phyloP scores from a whole-genome alignment of 2,113 vertebrate species.

The Ophthalmolycus amberensis region DNA sequence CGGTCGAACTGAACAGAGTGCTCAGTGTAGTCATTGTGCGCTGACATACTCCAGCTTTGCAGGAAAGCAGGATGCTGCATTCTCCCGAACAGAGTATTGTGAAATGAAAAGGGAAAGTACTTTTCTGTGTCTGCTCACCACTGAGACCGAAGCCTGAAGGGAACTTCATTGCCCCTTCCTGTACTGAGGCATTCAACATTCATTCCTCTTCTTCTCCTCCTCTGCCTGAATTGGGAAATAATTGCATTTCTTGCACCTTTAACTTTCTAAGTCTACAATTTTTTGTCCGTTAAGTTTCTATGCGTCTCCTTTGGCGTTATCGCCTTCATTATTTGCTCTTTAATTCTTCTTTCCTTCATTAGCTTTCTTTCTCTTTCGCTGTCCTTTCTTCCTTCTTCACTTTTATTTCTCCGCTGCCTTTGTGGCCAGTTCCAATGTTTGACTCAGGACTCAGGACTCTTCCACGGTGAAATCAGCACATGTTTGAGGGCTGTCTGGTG shows the following conservation, averaged over 20 bases:
- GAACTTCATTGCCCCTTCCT: conserved; percentile 21
- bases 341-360: background rate
- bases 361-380: background rate
- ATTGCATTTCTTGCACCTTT: conserved; percentile 6
- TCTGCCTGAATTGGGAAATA: conserved; percentile 8
- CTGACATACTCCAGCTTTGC: background rate
- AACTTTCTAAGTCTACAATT: conserved; percentile 6
- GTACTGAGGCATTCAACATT: background rate
- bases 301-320: background rate
- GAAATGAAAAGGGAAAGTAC: conserved; percentile 19
- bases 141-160: conserved; percentile 31
- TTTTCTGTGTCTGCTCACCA: conserved; percentile 29
- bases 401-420: background rate
- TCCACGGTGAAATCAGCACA: conserved; percentile 3
- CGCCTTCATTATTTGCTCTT: background rate
- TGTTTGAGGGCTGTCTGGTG: background rate
- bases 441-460: background rate
- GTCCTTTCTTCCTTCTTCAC: background rate
- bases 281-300: background rate
- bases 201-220: conserved; percentile 3
- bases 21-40: background rate
- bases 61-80: background rate
- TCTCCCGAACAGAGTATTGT: background rate
- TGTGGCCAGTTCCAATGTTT: background rate
- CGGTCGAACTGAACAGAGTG: background rate